Conservation (phyloP, 2,797 vertebrate species). For the Sebastes iracundus region DNA sequence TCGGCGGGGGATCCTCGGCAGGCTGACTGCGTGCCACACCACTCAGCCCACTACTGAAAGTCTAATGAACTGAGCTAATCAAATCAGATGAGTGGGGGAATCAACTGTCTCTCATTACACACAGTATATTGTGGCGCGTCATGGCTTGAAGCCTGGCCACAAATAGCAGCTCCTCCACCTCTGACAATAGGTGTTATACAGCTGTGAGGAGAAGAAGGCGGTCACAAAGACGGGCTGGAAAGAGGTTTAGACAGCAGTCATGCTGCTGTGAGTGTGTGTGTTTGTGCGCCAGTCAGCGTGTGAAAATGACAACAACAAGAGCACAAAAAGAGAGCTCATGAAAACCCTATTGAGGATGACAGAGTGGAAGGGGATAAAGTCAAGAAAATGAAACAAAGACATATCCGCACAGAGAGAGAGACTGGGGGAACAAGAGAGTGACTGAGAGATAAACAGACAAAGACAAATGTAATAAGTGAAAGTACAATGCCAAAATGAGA, state of each 20-base stretch:
- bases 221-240: neutral
- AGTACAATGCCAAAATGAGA: conserved; percentile 29
- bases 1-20: neutral
- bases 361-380: neutral
- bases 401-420: neutral
- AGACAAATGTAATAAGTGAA: conserved; percentile 33
- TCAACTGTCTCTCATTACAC: conserved; percentile 6
- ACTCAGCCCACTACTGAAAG: conserved; percentile 31
- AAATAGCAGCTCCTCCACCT: conserved; percentile 22
- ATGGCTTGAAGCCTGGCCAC: neutral
- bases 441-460: conserved; percentile 12
- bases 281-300: neutral
- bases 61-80: conserved; percentile 46
- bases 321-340: conserved; percentile 14
- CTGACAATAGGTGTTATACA: conserved; percentile 20
- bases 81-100: conserved; percentile 27
- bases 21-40: conserved; percentile 25
- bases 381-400: conserved; percentile 12
- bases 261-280: neutral
- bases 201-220: neutral
- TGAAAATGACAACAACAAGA: conserved; percentile 26
- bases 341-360: conserved; percentile 2
- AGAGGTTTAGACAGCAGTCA: conserved; percentile 2
- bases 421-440: neutral
- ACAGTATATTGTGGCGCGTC: neutral